These are phyloP conservation scores for Catocala fraxini DNA, from an alignment of 2,888 invertebrate genomes.

Conservation along the genomic window DNA sequence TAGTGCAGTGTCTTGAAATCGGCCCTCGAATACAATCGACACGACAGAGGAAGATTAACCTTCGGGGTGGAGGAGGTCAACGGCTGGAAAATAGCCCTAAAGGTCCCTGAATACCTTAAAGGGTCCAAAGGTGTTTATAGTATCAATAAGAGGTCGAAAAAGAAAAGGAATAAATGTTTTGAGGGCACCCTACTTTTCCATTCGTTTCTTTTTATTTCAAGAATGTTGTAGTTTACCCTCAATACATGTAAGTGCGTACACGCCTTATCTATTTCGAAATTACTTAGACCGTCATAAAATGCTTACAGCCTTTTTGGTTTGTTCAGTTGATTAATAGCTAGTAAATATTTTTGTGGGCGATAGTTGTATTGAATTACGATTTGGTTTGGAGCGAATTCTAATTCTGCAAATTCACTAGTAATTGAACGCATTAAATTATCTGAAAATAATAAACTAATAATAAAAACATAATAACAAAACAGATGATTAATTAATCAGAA, in stretches of 20 bases:
- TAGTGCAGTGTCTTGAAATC: constrained; percentile 71
- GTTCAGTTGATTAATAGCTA: background rate
- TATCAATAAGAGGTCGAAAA: background rate
- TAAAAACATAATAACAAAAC: no score
- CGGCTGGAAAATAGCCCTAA: background rate
- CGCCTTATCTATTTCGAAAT: background rate
- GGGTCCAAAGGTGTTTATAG: background rate
- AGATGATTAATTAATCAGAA: no score
- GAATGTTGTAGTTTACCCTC: background rate
- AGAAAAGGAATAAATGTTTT: background rate
- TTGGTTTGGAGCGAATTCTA: no score
- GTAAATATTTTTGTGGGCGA: no score
- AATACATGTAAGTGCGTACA: background rate
- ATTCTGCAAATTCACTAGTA: no score
- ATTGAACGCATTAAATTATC: no score
- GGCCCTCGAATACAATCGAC: background rate
- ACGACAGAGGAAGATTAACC: constrained; percentile 2
- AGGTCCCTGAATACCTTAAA: no score
- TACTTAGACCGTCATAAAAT: background rate
- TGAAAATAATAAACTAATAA: no score
- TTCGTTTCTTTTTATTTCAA: background rate
- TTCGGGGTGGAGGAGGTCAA: background rate
- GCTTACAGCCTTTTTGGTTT: background rate
- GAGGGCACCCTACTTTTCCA: background rate
- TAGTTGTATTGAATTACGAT: no score